Conservation (phyloP, 2,888 invertebrate species). For the Tiliacea aurago region DNA sequence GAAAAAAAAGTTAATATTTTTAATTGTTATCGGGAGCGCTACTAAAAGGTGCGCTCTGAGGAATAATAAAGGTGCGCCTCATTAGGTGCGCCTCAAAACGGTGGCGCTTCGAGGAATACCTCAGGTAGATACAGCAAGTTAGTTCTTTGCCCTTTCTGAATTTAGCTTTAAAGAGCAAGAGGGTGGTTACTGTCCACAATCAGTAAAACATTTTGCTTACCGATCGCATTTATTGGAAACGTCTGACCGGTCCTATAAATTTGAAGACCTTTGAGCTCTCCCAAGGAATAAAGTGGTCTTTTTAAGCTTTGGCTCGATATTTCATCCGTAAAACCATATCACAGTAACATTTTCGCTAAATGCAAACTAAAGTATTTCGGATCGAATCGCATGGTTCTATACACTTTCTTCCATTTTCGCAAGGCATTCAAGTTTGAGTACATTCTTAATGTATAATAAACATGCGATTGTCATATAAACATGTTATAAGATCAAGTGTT, state of each 20-base stretch:
- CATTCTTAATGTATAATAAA: conserved; percentile 28
- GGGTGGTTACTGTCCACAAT: neutral
- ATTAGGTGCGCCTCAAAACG: too few species aligned
- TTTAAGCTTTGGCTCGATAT: neutral
- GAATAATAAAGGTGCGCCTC: too few species aligned
- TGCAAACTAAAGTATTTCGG: conserved; percentile 1
- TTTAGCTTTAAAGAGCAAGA: neutral
- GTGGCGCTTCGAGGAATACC: too few species aligned
- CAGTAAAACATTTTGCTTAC: neutral
- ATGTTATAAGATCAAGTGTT: conserved; percentile 37
- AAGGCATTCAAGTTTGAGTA: conserved; percentile 19
- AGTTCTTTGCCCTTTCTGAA: neutral
- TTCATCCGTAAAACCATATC: neutral
- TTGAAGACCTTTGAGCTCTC: neutral
- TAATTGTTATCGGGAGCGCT: too few species aligned
- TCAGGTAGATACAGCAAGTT: neutral
- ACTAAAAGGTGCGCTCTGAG: too few species aligned
- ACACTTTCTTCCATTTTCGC: conserved; percentile 19
- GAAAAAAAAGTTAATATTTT: too few species aligned
- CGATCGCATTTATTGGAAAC: neutral
- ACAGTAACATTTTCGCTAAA: neutral
- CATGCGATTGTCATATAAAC: conserved; percentile 37
- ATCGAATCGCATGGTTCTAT: conserved; percentile 15
- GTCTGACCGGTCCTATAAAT: neutral
- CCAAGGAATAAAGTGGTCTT: too few species aligned